Evolutionary conservation across 2,797 vertebrate species (phyloP).

Genomic region (Pipistrellus pipistrellus): DNA sequence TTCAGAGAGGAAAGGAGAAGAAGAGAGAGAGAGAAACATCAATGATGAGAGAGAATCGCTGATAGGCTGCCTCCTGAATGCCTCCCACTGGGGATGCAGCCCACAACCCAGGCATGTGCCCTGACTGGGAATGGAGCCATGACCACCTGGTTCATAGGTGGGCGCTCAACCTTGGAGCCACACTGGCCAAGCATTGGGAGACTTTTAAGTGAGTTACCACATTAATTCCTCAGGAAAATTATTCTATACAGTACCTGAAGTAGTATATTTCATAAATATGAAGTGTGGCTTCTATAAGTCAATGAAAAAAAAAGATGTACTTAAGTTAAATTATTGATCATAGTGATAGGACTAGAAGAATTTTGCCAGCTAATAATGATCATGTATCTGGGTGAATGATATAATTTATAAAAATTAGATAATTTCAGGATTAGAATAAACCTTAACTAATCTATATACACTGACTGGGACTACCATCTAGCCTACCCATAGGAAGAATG

Average conservation of each 20-base stretch:
- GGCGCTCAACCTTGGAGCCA: no score
- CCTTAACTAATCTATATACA: background rate
- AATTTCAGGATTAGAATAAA: conserved; percentile 32
- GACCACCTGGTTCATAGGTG: no score
- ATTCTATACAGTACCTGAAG: background rate
- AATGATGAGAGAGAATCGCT: no score
- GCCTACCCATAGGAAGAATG: background rate
- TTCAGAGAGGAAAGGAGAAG: no score
- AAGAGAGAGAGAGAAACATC: no score
- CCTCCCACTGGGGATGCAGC: no score
- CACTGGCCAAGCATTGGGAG: no score
- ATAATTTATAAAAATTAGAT: conserved; percentile 40
- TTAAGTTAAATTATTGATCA: conserved; percentile 39
- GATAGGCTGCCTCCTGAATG: no score
- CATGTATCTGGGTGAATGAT: background rate
- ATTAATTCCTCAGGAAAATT: background rate
- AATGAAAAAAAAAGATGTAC: background rate
- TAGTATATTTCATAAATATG: conserved; percentile 4
- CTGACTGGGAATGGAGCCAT: no score
- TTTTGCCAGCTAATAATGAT: conserved; percentile 33
- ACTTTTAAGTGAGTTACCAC: conserved; percentile 3
- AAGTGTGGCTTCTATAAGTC: conserved; percentile 9
- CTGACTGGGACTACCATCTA: background rate
- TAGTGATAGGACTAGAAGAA: background rate
- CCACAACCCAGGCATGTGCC: no score